phyloP scores from a whole-genome alignment of 2,113 vertebrate genomes.

The Cebus imitator region DNA sequence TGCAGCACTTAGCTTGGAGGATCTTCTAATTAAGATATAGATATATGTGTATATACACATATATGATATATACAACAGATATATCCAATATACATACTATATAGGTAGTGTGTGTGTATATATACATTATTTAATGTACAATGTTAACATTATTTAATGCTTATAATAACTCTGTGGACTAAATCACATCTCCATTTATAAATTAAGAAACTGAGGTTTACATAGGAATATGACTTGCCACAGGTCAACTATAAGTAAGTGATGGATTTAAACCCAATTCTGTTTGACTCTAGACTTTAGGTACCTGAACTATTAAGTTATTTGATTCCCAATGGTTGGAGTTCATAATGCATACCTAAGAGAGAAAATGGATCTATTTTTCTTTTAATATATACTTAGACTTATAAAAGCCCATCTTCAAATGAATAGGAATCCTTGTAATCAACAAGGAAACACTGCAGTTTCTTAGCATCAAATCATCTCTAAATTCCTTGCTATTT shows the following conservation, averaged over 20 bases:
- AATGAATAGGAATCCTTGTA: neutral
- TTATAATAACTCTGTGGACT: neutral
- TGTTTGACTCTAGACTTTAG: neutral
- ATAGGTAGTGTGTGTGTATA: neutral
- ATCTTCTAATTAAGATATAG: neutral
- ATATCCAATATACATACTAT: no score
- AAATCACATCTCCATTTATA: neutral
- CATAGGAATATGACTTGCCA: neutral
- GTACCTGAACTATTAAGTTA: neutral
- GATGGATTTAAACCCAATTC: neutral
- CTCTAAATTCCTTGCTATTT: neutral
- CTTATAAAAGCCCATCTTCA: neutral
- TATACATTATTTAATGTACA: no score
- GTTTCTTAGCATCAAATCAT: neutral
- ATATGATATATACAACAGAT: neutral
- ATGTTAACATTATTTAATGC: neutral
- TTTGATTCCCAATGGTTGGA: neutral
- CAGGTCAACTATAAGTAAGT: neutral
- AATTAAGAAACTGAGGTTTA: neutral
- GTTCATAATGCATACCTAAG: neutral
- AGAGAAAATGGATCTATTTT: neutral
- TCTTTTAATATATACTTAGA: neutral
- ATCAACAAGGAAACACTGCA: neutral
- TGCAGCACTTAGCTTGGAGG: neutral
- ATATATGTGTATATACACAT: accelerated